Base-by-base conservation (phyloP, 2,113 vertebrate species). In the Cygnus buccinator region DNA sequence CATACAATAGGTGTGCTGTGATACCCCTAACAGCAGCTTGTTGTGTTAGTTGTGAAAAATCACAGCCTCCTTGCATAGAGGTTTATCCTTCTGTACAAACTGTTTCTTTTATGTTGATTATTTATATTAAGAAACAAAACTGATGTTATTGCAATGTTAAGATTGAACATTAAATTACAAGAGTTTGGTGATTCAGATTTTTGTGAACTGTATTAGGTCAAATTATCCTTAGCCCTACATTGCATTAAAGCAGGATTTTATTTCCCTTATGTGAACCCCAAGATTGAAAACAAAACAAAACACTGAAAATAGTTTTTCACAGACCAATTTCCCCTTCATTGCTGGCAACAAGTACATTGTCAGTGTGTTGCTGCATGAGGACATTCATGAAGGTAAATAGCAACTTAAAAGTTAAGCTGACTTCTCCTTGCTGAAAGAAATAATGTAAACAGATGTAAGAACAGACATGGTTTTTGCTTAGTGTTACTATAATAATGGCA, bases 371-470 rank as follows among this genome's bases (percentile, higher is more conserved):
- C 26, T 82, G 7, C 26, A 16, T 44, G 33, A 90, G 19, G 90
- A 73, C n/a, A 31, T 84, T 78, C 78, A 58, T 20, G 58, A 84
- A 81, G 52, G 66, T 4, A 88, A 93, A 68, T 4, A 61, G 58
- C 33, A 84, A 58, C 66, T 41, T 89, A 78, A 87, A 93, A 29
- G 39, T 62, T 91, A 79, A 84, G 50, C 5, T 33, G 12, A 28
- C 21, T 88, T 87, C n/a, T 93, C 13, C 31, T 73, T 94, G n/a
- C 46, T 84, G 74, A 93, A 84, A 78, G 58, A 89, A 87, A 46
- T 73, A 1, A 52, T 72, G 29, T 75, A 84, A 95, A 87, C 28
- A 75, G 26, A 11, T 62, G 33, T 37, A 79, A 58, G 72, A 75
- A 61, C 37, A 73, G 29, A 35, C 9, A 29, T 28, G 14, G 4